Evolutionary conservation across 2,888 invertebrate species (phyloP).

Genomic region (Cheiracanthium punctorium): DNA sequence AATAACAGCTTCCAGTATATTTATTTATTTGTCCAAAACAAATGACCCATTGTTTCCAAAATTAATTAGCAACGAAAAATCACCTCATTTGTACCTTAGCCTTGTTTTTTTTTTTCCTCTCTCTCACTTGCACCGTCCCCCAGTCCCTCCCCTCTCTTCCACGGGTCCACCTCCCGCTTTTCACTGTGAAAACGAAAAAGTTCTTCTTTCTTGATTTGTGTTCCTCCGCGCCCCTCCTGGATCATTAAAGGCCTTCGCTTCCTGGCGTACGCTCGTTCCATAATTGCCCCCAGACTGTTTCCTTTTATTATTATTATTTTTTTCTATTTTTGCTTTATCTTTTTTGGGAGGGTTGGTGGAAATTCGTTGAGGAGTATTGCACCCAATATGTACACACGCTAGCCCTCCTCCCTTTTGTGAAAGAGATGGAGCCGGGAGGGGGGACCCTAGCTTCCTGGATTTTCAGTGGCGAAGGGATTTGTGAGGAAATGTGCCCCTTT

Average conservation of each 20-base stretch:
- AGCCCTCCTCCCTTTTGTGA: not conserved
- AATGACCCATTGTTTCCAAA: conserved; percentile 15
- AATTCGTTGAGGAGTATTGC: not conserved
- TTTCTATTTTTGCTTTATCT: not conserved
- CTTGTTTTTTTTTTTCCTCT: conserved; percentile 2
- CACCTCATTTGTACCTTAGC: not conserved
- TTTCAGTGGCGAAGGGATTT: conserved; percentile 3
- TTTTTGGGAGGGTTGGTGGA: no score
- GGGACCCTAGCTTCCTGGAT: not conserved
- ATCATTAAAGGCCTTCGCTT: conserved; percentile 32
- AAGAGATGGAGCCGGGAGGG: no score
- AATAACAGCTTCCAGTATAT: not conserved
- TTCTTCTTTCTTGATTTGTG: not conserved
- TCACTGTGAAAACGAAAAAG: not conserved
- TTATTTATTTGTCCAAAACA: conserved; percentile 10
- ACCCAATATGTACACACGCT: conserved; percentile 7
- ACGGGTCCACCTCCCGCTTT: not conserved
- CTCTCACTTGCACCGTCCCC: not conserved
- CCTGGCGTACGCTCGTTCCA: conserved; percentile 27
- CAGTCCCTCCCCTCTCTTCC: not conserved
- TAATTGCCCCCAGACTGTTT: conserved; percentile 41
- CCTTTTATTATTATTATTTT: not conserved
- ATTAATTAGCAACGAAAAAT: conserved; percentile 10
- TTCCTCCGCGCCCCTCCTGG: conserved; percentile 8
- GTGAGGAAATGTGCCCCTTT: conserved; percentile 19